Evolutionary conservation across 2,113 vertebrate species (phyloP), one percentile per base, ranked within the genome.

Genomic region (Mustela nigripes): DNA sequence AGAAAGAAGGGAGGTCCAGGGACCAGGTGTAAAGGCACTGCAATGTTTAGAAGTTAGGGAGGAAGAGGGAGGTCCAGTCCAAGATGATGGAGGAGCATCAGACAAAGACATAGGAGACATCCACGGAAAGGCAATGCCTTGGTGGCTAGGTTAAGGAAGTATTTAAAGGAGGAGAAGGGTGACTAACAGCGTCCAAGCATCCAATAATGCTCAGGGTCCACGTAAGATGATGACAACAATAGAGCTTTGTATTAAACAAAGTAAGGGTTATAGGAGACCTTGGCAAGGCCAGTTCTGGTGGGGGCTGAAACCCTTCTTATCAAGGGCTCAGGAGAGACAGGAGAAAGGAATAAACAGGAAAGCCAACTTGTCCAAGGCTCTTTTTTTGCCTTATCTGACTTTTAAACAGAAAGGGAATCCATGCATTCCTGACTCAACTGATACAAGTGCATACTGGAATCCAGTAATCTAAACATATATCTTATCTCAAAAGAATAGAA

Each of bases 401-500:
- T 97, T 74, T 53, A 62, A 39, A 79, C 36, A 42, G 42, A 96
- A 69, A 93, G 67, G 71, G 33, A 92, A 88, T 39, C 50, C 39
- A 45, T 39, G 26, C 26, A 39, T 88, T 94, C 50, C 63, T 67
- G 5, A 95, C 71, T 63, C 85, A 92, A 62, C 12, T n/a, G 48
- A 84, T 33, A 95, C 65, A 62, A 79, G 26, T 78, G 39, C 7
- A 67, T 24, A 42, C 21, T 62, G 45, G 50, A 96, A 89, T 73
- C n/a, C 74, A 89, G 78, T 33, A 82, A 69, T 82, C 65, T 89
- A 84, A 82, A 39, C 74, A 45, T 50, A 31, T 5, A 94, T 84
- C 95, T 93, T 69, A 62, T 85, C 65, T 76, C 76, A 60, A 58
- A 91, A 89, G n/a, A 83, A 71, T 9, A 86, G 85, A 93, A 67